Base-by-base conservation (phyloP, 1,140 invertebrate species). In the Paraescarpia echinospica region DNA sequence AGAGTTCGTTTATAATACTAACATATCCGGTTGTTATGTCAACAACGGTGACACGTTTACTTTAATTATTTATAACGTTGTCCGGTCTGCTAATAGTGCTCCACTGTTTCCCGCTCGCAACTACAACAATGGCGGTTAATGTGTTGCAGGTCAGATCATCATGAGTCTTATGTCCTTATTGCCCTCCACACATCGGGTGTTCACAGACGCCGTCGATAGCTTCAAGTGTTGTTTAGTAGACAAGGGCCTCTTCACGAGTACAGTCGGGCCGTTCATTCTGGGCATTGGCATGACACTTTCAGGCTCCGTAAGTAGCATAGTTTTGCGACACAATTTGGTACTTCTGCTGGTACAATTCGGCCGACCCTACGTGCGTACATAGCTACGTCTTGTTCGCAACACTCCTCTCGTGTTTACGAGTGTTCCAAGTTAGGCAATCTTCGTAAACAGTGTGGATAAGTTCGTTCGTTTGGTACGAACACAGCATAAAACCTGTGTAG, bases 261-360 rank as follows among this genome's bases (percentile, higher is more conserved):
- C 91, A 0, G 4, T 95, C 0, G 95, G 95, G 22, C 92, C 95
- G 0, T 94, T 94, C 92, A 33, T 95, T 31, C 91, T 95, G 1
- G 95, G 95, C 0, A 88, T 91, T 12, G 95, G 95, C 1, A 95
- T 95, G 94, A 94, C 95, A 1, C 92, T 95, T 2, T 92, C 94
- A 1, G 95, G 94, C 91, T 93, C 94, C 18, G 95, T 95, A 92
- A 94, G 94, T 94, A 89, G 22, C 48, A 9, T 18, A 27, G 9
- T 77, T 31, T 77, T 27, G 22, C 27, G 59, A 77, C 22, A 18
- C 59, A 51, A 51, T 8, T 51, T 8, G 8, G 18, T 18, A 18
- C 18, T 51, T 51, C 48, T 51, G 48, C 48, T 51, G 48, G 48
- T 51, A 18, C 48, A 18, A 8, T 51, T 0, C 18, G 48, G 18